phyloP scores from a whole-genome alignment of 2,888 invertebrate species.

The Resseliella maxima region DNA sequence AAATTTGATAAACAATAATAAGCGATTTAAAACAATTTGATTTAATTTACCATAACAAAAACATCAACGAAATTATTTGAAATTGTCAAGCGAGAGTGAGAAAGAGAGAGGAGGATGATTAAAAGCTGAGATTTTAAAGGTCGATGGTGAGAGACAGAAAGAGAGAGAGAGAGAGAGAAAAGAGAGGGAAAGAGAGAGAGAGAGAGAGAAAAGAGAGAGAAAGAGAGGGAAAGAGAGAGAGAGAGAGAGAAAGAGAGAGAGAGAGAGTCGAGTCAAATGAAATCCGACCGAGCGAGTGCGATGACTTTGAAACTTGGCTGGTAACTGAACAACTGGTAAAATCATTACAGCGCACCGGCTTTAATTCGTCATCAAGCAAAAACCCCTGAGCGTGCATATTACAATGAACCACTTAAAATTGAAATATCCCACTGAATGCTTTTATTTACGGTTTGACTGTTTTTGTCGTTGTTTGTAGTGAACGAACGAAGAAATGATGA shows the following conservation, averaged over 20 bases:
- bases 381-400: not conserved
- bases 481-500: conserved; percentile 17
- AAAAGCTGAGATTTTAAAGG: too few relatives aligned
- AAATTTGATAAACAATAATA: not conserved
- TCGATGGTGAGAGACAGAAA: too few relatives aligned
- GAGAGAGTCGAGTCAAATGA: not conserved
- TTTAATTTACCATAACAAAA: conserved; percentile 3
- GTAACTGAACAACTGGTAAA: not conserved
- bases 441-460: conserved; percentile 49
- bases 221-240: not conserved
- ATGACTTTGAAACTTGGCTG: conserved; percentile 40
- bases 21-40: conserved; percentile 50
- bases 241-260: not conserved
- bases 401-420: conserved; percentile 51
- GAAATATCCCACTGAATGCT: conserved; percentile 41
- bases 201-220: not conserved
- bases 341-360: not conserved
- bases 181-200: too few relatives aligned
- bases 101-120: too few relatives aligned
- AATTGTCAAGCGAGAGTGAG: not conserved
- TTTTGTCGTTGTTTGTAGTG: conserved; percentile 37
- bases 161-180: not conserved
- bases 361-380: not conserved
- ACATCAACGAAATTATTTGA: not conserved
- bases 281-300: not conserved